Base-by-base conservation (phyloP, 2,113 vertebrate species). In the Tangachromis dhanisi region DNA sequence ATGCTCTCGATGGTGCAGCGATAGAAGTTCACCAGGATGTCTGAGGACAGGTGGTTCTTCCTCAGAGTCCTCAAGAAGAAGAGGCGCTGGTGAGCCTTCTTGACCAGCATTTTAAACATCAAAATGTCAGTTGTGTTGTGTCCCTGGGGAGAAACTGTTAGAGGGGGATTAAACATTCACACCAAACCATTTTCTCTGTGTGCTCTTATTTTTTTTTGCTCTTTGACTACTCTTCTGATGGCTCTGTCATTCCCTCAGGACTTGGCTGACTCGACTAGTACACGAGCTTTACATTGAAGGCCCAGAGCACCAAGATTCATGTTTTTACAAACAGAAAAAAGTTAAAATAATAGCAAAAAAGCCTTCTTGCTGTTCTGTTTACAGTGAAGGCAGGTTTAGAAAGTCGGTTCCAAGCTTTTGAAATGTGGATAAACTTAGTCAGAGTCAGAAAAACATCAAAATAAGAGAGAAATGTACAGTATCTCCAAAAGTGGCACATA, bases 401-500 rank as follows among this genome's bases (percentile, higher is more conserved):
- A 26, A 26, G 68, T 45, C 26, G 10, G 5, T 59, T 79, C 10
- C 6, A 10, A 26, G n/a, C 38, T 63, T 49, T 17, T 53, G 14
- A 54, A 79, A 89, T 78, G 78, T 55, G 21, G 47, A 71, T 66
- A 33, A 89, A 59, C 9, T 45, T 1, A 14, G 40, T 45, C 16
- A 53, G 80, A 63, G n/a, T 16, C 59, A 42, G 24, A 24, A 29
- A 63, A 53, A 79, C 82, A 55, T 40, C 49, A 13, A 21, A 73
- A 26, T 5, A 68, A 59, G 17, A 10, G 82, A 57, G 21, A 31
- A 12, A 85, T 76, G 89, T 66, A 47, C 57, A 86, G 21, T 73
- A 81, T 90, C 55, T 81, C 63, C 68, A 53, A 81, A 90, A 91
- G 85, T 63, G 83, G 81, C 79, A 81, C 89, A 92, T 91, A 92